Base-by-base conservation (phyloP, 1,140 invertebrate genomes). In the Drosophila repletoides region DNA sequence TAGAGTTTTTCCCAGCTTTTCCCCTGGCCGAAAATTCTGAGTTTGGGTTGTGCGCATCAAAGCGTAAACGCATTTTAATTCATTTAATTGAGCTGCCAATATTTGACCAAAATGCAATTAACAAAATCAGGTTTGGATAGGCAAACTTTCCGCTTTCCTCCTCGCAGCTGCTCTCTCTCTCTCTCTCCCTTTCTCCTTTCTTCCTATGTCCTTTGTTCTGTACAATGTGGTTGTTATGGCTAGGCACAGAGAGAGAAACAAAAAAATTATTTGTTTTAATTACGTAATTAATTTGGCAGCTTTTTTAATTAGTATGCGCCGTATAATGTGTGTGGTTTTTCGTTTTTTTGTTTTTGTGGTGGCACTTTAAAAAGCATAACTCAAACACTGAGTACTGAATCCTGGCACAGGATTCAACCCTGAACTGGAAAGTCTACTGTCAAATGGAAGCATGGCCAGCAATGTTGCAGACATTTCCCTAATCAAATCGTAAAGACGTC, bases 81-180 rank as follows among this genome's bases (percentile, higher is more conserved):
- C 79, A 80, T 86, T 88, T 88, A 88, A 88, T 88, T 88, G 79
- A 88, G 84, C 84, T 88, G 84, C 79, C 84, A 88, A 86, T 88
- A 88, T 88, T 88, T 80, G 84, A 88, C 84, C 84, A 80, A 68
- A 88, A 88, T 88, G 84, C 80, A 88, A 88, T 88, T 88, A 88
- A 84, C 84, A 83, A 76, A 74, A 75, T 76, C 70, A 58, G 71
- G 74, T 34, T 33, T 46, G 61, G 53, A 66, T 48, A 52, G 41
- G 43, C 49, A 33, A 40, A 38, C 43, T 31, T n/a, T n/a, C n/a
- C 24, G 5, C 26, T 34, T 12, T 34, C 24, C 21, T 15, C 10
- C 3, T 10, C 22, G n/a, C n/a, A n/a, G n/a, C n/a, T n/a, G n/a
- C n/a, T n/a, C n/a, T n/a, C n/a, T n/a, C n/a, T n/a, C n/a, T n/a